Evolutionary conservation across 2,888 invertebrate species (phyloP), one percentile per base, ranked within the genome.

Genomic region (Eupithecia exiguata): DNA sequence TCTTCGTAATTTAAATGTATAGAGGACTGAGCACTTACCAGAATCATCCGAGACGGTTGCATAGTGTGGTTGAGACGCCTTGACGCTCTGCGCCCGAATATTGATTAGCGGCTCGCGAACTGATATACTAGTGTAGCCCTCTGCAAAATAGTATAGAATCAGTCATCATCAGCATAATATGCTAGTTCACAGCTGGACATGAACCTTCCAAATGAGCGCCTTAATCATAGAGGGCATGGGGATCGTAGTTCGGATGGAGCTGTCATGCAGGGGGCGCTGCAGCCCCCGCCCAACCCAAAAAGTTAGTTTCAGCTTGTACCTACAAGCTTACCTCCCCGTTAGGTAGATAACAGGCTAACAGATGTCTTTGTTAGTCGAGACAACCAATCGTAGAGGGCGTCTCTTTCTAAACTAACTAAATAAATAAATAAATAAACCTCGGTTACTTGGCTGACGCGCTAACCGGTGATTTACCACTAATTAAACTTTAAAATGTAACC

Each of bases 21-120:
- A n/a, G n/a, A n/a, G n/a, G n/a, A n/a, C n/a, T n/a, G n/a, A n/a
- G n/a, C n/a, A n/a, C 18, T 69, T 89, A 97, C 97, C 97, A 62
- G 98, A 98, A 91, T 98, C 98, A 88, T 98, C 98, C 0, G 98
- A 98, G 0, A 98, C 98, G 1, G 98, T 97, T n/a, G 98, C 97
- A 87, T 98, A 98, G 90, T 98, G 97, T 81, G 95, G 87, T 75
- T 92, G 92, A 46, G 93, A 88, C 0, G 83, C 84, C 75, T 96
- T 96, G n/a, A 72, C 83, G 68, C 96, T 96, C 80, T 97, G 95
- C 5, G 98, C 97, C 14, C 94, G 89, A 69, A 95, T 95, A 81
- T 94, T 94, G 81, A 94, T 94, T 77, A 98, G 92, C 0, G 98
- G 98, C 89, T 98, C 98, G 25, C 98, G 95, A 1, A 98, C 98